These are phyloP conservation scores for Cheilosia impressa DNA, from an alignment of 2,888 invertebrate species.

Conservation along the genomic window DNA sequence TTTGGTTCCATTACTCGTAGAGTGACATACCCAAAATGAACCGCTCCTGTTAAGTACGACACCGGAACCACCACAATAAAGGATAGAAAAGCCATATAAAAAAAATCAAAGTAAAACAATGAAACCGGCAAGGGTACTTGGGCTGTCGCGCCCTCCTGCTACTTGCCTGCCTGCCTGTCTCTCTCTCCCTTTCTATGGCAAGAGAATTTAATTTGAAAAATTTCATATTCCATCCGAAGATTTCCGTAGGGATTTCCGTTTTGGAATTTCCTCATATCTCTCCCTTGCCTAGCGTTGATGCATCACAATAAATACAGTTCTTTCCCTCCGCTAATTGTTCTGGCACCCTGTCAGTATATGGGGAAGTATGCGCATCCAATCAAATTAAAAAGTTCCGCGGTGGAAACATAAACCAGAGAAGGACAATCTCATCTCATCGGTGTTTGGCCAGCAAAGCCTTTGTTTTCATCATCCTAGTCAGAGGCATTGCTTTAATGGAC, in stretches of 20 bases:
- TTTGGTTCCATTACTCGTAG: constrained; percentile 31
- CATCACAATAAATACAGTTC: constrained; percentile 18
- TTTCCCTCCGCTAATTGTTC: constrained; percentile 46
- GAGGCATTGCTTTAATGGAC: constrained; percentile 44
- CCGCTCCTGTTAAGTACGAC: constrained; percentile 67
- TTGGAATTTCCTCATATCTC: background rate
- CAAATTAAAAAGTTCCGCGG: constrained; percentile 32
- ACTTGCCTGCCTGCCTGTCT: background rate
- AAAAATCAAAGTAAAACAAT: constrained; percentile 64
- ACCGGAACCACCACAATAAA: constrained; percentile 68
- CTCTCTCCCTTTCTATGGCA: background rate
- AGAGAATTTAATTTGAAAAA: constrained; percentile 58
- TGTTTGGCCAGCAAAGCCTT: constrained; percentile 48
- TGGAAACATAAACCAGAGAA: constrained; percentile 5
- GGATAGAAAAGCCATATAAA: constrained; percentile 59
- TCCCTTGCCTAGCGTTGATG: background rate
- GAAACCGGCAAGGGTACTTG: constrained; percentile 53
- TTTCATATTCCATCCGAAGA: constrained; percentile 54
- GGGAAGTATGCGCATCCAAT: constrained; percentile 40
- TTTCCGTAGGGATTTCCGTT: constrained; percentile 35
- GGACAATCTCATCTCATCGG: constrained; percentile 14
- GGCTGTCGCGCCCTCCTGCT: background rate
- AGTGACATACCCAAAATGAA: constrained; percentile 70
- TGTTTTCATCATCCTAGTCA: constrained; percentile 45
- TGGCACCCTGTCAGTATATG: constrained; percentile 28